Base-by-base conservation (phyloP, 2,797 vertebrate genomes). In the Squalus acanthias region DNA sequence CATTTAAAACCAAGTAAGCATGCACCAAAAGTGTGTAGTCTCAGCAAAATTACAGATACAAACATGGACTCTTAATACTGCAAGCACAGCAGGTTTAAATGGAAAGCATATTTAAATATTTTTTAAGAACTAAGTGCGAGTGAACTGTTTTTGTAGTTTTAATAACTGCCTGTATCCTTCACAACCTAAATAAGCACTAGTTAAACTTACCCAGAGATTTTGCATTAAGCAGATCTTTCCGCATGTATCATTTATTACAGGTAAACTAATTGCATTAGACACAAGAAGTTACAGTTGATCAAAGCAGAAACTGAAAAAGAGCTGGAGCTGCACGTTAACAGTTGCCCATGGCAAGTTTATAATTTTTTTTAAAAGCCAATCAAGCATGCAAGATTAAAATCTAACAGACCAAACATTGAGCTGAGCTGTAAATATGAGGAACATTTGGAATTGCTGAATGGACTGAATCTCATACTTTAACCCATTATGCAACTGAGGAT, bases 341-440 rank as follows among this genome's bases (percentile, higher is more conserved):
- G 93, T 74, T 72, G 93, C 93, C 93, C 46, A 50, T 57, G 93
- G 93, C 67, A 95, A 74, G 65, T 95, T 95, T 95, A 95, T 53
- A 26, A 53, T 72, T 74, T 39, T 95, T 39, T 95, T 92, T 92
- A 53, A 95, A 95, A 95, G 94, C 46, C 46, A 95, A 95, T 95
- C 94, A 95, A 95, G 94, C 46, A 74, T 53, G 46, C 5, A 33
- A 95, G 92, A 70, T 95, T 95, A 70, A 95, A 95, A 95, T 95
- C 93, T 70, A 72, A 95, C 69, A 95, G 67, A 15, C 67, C 10
- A 95, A 72, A 95, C 67, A 95, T 72, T 10, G 46, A 74, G 94
- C 69, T 74, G 69, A 74, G 69, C 67, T 95, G 67, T 95, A 95
- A 95, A 92, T 74, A 72, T 26, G 69, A 24, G 46, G 67, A 24